phyloP scores from a whole-genome alignment of 2,888 invertebrate genomes.

The Carpatolechia fugitivella region DNA sequence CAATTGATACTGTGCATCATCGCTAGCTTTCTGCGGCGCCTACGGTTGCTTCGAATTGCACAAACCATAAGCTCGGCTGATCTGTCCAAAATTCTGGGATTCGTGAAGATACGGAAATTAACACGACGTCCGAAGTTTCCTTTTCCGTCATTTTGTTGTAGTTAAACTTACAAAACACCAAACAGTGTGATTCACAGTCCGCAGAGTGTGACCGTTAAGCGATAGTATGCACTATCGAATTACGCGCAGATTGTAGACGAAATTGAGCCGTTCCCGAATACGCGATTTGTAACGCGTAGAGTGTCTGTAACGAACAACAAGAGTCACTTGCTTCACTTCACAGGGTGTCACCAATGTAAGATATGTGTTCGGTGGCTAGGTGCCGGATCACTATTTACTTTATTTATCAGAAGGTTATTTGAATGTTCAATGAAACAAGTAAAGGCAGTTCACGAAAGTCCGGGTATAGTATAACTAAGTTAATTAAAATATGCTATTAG shows the following conservation, averaged over 20 bases:
- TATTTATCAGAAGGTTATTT: too few species aligned
- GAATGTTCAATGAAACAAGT: too few species aligned
- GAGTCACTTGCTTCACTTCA: not conserved
- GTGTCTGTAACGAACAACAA: too few species aligned
- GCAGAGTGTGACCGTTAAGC: not conserved
- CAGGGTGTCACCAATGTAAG: not conserved
- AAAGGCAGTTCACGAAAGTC: too few species aligned
- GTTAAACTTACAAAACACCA: too few species aligned
- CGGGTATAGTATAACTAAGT: too few species aligned
- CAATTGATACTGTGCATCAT: constrained; percentile 23
- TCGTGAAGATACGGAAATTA: not conserved
- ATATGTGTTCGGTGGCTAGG: too few species aligned
- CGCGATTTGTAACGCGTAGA: too few species aligned
- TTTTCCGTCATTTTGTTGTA: not conserved
- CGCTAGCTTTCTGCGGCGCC: constrained; percentile 18
- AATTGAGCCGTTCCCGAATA: not conserved
- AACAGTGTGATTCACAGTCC: not conserved
- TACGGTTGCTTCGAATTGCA: constrained; percentile 20
- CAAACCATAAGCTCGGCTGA: constrained; percentile 27
- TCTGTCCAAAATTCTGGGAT: constrained; percentile 28
- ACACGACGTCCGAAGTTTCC: not conserved
- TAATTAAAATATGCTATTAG: too few species aligned
- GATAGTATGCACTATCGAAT: not conserved
- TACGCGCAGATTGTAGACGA: not conserved
- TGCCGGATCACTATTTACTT: too few species aligned